Conservation (phyloP, 2,888 invertebrate genomes). For the Limnephilus rhombicus region DNA sequence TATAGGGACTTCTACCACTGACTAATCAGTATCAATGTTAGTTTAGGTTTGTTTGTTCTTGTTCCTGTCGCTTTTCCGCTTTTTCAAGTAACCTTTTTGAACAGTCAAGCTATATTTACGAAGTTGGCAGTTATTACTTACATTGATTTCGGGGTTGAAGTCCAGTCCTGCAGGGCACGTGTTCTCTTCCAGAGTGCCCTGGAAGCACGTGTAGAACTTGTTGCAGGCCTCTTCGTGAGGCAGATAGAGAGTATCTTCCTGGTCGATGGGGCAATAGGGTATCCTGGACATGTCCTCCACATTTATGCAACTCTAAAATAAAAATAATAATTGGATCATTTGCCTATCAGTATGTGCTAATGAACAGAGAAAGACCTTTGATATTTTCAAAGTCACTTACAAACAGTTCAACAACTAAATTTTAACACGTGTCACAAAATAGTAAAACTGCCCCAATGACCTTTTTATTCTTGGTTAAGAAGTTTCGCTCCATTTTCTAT, state of each 20-base stretch:
- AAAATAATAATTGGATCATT: not conserved
- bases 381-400: no score
- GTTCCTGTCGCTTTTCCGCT: no score
- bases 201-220: constrained; percentile 72
- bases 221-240: constrained; percentile 71
- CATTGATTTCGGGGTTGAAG: constrained; percentile 70
- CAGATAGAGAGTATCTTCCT: constrained; percentile 65
- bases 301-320: constrained; percentile 17
- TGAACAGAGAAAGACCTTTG: no score
- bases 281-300: not conserved
- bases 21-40: no score
- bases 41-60: no score
- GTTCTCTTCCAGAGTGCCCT: constrained; percentile 68
- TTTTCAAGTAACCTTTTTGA: not conserved
- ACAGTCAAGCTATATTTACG: no score
- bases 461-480: no score
- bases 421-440: no score
- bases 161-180: constrained; percentile 68
- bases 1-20: no score
- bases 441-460: no score
- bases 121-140: constrained; percentile 54
- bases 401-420: no score
- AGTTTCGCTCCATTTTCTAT: no score
- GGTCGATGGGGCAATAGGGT: not conserved
- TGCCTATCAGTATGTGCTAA: not conserved